Evolutionary conservation across 64 coral and sea anemone species (phyloP).

Genomic region (Astreopora myriophthalma): DNA sequence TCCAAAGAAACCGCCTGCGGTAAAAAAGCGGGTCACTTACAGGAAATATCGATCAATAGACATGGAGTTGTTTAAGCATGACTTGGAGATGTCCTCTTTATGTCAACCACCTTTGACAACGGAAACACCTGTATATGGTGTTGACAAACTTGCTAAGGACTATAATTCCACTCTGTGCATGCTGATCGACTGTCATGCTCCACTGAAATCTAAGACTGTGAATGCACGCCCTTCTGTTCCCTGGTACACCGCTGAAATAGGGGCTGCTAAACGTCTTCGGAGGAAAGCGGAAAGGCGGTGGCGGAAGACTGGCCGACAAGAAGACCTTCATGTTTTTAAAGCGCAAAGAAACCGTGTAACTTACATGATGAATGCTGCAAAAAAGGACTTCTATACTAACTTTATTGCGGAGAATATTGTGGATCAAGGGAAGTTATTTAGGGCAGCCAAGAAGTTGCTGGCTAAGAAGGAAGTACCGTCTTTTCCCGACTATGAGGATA

Average conservation of each 20-base stretch:
- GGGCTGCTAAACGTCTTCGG: constrained; percentile 55
- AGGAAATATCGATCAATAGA: constrained; percentile 37
- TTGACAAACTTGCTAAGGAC: background rate
- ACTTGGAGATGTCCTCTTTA: constrained; percentile 1
- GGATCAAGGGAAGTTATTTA: constrained; percentile 47
- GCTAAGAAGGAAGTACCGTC: background rate
- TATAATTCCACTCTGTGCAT: constrained; percentile 26
- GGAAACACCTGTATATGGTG: background rate
- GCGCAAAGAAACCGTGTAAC: constrained; percentile 37
- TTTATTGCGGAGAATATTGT: constrained; percentile 40
- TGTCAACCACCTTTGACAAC: background rate
- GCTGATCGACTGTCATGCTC: constrained; percentile 14
- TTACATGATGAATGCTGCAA: constrained; percentile 34
- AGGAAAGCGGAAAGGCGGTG: constrained; percentile 33
- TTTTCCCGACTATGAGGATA: constrained; percentile 43
- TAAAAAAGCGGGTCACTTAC: background rate
- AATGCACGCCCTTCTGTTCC: constrained; percentile 23
- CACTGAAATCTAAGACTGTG: constrained; percentile 33
- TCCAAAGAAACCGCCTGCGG: too few relatives aligned
- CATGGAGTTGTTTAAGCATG: constrained; percentile 32
- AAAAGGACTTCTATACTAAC: constrained; percentile 3
- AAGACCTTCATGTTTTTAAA: constrained; percentile 50
- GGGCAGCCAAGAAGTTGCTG: constrained; percentile 14
- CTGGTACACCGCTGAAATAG: constrained; percentile 40
- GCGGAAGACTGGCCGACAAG: background rate